These are phyloP conservation scores for Corythornis madagascariensis DNA, from an alignment of 2,113 vertebrate genomes.

Conservation along the genomic window DNA sequence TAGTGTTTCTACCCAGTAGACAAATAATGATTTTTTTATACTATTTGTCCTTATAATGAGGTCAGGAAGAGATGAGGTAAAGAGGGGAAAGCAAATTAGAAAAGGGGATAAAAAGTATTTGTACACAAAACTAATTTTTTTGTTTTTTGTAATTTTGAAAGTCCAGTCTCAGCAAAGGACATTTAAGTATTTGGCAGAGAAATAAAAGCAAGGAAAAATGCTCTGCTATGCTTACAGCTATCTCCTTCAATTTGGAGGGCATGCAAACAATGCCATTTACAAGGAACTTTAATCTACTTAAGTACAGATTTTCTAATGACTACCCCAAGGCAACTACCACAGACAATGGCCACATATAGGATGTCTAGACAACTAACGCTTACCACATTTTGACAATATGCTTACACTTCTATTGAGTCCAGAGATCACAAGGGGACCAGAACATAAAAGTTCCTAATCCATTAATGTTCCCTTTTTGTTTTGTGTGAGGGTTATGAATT, in stretches of 20 bases:
- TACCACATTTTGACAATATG: neutral
- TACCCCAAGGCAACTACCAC: neutral
- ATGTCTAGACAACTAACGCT: neutral
- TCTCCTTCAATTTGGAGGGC: neutral
- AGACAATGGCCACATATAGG: neutral
- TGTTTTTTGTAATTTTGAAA: neutral
- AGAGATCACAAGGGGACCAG: conserved; percentile 1
- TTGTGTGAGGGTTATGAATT: neutral
- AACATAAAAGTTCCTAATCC: neutral
- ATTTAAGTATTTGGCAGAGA: neutral
- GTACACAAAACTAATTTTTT: neutral
- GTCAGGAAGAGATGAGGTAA: neutral
- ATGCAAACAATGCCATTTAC: neutral
- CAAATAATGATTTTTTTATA: neutral
- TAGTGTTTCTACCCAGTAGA: neutral
- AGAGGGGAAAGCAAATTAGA: neutral
- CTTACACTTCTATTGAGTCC: conserved; percentile 10
- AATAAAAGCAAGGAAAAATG: neutral
- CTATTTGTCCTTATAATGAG: neutral
- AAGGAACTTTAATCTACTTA: neutral
- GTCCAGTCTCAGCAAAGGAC: neutral
- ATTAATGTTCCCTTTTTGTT: neutral
- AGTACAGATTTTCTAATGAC: neutral
- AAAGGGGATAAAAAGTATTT: neutral
- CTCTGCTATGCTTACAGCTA: neutral